These are phyloP conservation scores for Archips crataeganus DNA, from an alignment of 2,888 invertebrate species.

Conservation along the genomic window DNA sequence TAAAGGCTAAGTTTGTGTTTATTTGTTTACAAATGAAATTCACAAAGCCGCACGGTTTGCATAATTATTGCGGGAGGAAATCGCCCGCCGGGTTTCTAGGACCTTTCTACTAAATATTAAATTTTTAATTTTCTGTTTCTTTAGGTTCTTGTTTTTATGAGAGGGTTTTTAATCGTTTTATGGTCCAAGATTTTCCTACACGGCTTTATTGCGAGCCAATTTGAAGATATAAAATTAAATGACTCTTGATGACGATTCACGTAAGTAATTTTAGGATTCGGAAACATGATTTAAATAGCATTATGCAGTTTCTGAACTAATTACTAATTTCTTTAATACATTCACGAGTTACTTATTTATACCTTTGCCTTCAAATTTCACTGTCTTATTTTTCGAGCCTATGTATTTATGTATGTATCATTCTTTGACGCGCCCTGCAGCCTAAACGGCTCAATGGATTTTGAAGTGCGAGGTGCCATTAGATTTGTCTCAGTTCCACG, in stretches of 20 bases:
- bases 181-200: neutral
- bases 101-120: constrained; percentile 10
- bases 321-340: too few relatives aligned
- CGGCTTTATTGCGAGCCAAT: neutral
- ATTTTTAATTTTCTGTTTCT: constrained; percentile 9
- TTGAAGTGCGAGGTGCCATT: too few relatives aligned
- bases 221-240: neutral
- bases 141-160: constrained; percentile 6
- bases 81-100: constrained; percentile 9
- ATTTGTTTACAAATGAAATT: constrained; percentile 11
- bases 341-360: too few relatives aligned
- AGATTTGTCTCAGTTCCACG: too few relatives aligned
- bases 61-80: constrained; percentile 11
- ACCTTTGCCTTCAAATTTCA: too few relatives aligned
- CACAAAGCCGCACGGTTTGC: constrained; percentile 4
- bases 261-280: too few relatives aligned
- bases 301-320: too few relatives aligned
- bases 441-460: too few relatives aligned
- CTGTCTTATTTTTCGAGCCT: too few relatives aligned
- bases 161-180: constrained; percentile 3
- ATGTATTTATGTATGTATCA: too few relatives aligned
- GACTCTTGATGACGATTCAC: neutral
- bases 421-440: too few relatives aligned
- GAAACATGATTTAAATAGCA: too few relatives aligned
- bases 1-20: constrained; percentile 8